Base-by-base conservation (phyloP, 1,140 invertebrate genomes). In the Sitobion miscanthi region DNA sequence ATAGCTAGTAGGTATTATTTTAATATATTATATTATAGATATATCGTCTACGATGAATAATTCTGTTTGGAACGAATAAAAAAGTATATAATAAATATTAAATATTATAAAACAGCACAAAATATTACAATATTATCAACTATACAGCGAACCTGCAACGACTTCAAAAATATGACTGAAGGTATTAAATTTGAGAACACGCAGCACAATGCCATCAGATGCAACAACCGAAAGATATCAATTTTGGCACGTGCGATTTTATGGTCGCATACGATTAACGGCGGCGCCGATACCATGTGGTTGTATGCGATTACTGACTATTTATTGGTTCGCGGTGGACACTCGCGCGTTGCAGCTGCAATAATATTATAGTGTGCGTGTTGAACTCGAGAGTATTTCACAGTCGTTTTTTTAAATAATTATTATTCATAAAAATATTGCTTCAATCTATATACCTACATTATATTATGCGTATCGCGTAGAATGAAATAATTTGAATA, bases 231-330 rank as follows among this genome's bases (percentile, higher is more conserved):
- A 77, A 77, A n/a, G n/a, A 77, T n/a, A 77, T 77, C 17, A n/a
- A 17, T 77, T n/a, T 77, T n/a, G 62, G n/a, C n/a, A 77, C 62
- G 62, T 77, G 62, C n/a, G n/a, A 77, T 77, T 77, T 77, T 77
- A 5, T n/a, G 30, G n/a, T n/a, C 14, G 62, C n/a, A 77, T n/a
- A n/a, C 30, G 62, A 77, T 77, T 77, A n/a, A 77, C 57, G 30
- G 30, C n/a, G n/a, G 62, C n/a, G 14, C n/a, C 30, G 5, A 77
- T 77, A n/a, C 9, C 4, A 30, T 69, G 11, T n/a, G 30, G 8
- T 62, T 30, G 62, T 17, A 11, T 4, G 2, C 57, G n/a, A 77
- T 77, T n/a, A 17, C 30, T n/a, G 14, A 17, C 4, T 17, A 69
- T n/a, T 3, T 52, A 52, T 54, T 17, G 62, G 62, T 8, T 62